Base-by-base conservation (phyloP, 2,113 vertebrate genomes). In the Ctenodactylus gundi region DNA sequence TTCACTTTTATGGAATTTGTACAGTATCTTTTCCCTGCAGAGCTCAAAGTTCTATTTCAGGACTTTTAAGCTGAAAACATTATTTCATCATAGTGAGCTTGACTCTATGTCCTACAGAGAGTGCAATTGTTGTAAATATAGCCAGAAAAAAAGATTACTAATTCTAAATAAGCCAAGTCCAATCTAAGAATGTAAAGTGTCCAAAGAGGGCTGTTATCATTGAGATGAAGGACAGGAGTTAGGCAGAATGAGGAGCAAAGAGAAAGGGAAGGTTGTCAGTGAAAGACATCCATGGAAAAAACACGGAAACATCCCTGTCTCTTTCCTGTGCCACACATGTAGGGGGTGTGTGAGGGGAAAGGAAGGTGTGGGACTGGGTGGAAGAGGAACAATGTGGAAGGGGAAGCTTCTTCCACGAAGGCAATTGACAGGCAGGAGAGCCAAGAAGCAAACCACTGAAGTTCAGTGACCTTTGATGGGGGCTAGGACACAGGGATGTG, bases 31-130 rank as follows among this genome's bases (percentile, higher is more conserved):
- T 94, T 60, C 81, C 39, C 72, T 85, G 25, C 94, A 88, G 88
- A 92, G 81, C 55, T 91, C 84, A 87, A 64, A 49, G n/a, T 95
- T 96, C 84, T 92, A 49, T 8, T 0, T 2, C 39, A 95, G 92
- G 94, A 91, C 53, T 96, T 91, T 91, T 84, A 94, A 95, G 49
- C 41, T 51, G 84, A 73, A 70, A 89, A 94, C 39, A 91, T 95
- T 76, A 91, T 96, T 97, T 96, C 90, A 93, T 75, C 65, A 87
- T 96, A 96, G 96, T 72, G 44, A 95, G 34, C 34, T 62, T 64
- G 53, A 53, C 78, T 95, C 53, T 73, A 29, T 93, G 58, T 91
- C 36, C 58, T 60, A 65, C 31, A 83, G 57, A 51, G 31, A 83
- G 12, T 9, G 76, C 83, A 93, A 72, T 86, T n/a, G 70, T 44